Evolutionary conservation across 1,140 invertebrate genomes (phyloP).

Genomic region (Eupeodes corollae): DNA sequence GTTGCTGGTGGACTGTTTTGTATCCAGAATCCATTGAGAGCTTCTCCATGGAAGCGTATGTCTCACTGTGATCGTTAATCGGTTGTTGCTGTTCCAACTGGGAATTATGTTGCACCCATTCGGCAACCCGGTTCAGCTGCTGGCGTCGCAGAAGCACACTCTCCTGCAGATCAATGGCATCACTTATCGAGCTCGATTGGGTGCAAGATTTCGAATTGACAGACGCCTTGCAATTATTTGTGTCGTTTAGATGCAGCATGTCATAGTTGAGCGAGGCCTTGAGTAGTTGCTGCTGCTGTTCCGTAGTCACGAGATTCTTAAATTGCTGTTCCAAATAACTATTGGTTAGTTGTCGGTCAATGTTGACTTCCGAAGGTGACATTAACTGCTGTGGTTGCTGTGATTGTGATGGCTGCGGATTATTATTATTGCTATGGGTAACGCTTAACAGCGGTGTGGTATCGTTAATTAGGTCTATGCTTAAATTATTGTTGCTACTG

Average conservation of each 20-base stretch:
- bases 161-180: constrained; percentile 32
- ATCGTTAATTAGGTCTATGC: too few relatives aligned
- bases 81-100: constrained; percentile 28
- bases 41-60: constrained; percentile 30
- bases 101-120: constrained; percentile 52
- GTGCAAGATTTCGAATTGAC: constrained; percentile 19
- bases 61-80: constrained; percentile 29
- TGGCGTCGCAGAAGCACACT: constrained; percentile 41
- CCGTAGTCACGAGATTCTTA: constrained; percentile 3
- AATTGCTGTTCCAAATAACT: not conserved
- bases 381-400: not conserved
- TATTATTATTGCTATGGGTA: not conserved
- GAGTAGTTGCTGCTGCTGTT: not conserved
- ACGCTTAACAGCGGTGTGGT: too few relatives aligned
- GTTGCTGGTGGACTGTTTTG: constrained; percentile 31
- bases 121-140: constrained; percentile 53
- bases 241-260: constrained; percentile 5
- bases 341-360: not conserved
- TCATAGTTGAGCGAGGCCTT: not conserved
- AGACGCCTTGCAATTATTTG: constrained; percentile 24
- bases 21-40: constrained; percentile 33
- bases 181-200: constrained; percentile 27
- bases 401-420: not conserved
- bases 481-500: too few relatives aligned
- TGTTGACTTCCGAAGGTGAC: not conserved